Percentiles rank a stretch among this genome's conserved stretches.
Evolutionary conservation across 2,888 invertebrate species (phyloP).

Genomic region (Aspidiotus rigidus): DNA sequence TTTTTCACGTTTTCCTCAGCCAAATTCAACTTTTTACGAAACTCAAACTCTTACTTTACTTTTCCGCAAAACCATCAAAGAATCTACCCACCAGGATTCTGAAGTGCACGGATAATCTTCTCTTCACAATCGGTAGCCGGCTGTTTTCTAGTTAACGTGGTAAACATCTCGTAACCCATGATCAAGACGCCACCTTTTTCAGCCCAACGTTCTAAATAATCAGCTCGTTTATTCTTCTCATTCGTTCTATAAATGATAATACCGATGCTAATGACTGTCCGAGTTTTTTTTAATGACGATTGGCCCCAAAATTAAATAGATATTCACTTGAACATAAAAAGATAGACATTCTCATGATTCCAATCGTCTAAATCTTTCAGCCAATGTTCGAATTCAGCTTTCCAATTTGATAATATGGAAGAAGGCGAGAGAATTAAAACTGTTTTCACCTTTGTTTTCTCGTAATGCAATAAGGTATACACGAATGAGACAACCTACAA

Average conservation of each 20-base stretch:
- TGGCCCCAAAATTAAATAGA: too few species aligned
- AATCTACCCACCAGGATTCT: conserved; percentile 61
- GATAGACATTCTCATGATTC: conserved; percentile 57
- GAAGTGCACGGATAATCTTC: conserved; percentile 58
- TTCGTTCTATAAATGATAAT: too few species aligned
- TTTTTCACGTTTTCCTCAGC: too few species aligned
- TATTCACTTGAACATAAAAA: conserved; percentile 46
- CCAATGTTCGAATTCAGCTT: conserved; percentile 87
- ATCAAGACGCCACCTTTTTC: conserved; percentile 54
- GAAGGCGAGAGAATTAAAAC: conserved; percentile 86
- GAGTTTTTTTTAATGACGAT: too few species aligned
- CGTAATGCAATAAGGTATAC: conserved; percentile 70
- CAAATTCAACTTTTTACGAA: too few species aligned
- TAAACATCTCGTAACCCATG: conserved; percentile 63
- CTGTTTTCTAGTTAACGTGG: conserved; percentile 44
- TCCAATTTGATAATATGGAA: conserved; percentile 94
- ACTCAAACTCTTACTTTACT: too few species aligned
- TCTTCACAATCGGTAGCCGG: conserved; percentile 52
- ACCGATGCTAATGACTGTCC: too few species aligned
- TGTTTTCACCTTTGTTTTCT: conserved; percentile 51
- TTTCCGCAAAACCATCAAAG: too few species aligned
- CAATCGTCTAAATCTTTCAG: conserved; percentile 55
- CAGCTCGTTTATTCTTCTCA: background rate
- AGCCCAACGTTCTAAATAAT: conserved; percentile 21
- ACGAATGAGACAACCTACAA: conserved; percentile 69